These are phyloP conservation scores for Tachina fera DNA, from an alignment of 2,888 invertebrate species.

Conservation along the genomic window DNA sequence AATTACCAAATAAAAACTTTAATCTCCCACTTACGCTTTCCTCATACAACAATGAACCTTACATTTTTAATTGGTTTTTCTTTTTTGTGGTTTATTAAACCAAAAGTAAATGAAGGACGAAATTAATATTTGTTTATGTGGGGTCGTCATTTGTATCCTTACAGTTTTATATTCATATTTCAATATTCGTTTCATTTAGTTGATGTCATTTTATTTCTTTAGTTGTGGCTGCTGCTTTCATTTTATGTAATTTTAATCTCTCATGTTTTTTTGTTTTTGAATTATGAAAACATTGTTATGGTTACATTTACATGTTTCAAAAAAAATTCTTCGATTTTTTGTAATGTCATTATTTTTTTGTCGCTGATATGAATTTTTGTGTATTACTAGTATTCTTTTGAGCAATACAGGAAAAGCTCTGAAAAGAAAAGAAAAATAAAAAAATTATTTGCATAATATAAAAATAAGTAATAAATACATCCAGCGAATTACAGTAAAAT, in stretches of 20 bases:
- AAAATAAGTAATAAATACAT: too few relatives aligned
- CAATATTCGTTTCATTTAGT: neutral
- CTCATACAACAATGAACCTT: neutral
- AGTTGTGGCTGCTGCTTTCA: neutral
- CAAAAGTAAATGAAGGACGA: neutral
- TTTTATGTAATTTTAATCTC: neutral
- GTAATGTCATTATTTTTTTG: neutral
- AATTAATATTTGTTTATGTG: neutral
- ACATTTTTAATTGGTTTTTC: too few relatives aligned
- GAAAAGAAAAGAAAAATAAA: constrained; percentile 11
- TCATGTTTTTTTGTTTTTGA: neutral
- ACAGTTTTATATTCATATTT: neutral
- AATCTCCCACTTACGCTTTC: neutral
- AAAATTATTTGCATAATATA: neutral
- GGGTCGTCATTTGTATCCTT: neutral
- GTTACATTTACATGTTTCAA: neutral
- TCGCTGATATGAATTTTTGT: too few relatives aligned
- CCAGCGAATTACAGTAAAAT: too few relatives aligned
- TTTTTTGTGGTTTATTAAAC: neutral
- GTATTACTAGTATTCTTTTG: neutral
- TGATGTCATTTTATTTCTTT: neutral
- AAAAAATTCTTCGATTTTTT: neutral
- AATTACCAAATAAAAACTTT: too few relatives aligned
- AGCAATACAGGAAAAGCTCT: neutral
- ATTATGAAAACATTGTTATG: neutral